Base-by-base conservation (phyloP, 2,888 invertebrate genomes). In the Stenichneumon culpator region DNA sequence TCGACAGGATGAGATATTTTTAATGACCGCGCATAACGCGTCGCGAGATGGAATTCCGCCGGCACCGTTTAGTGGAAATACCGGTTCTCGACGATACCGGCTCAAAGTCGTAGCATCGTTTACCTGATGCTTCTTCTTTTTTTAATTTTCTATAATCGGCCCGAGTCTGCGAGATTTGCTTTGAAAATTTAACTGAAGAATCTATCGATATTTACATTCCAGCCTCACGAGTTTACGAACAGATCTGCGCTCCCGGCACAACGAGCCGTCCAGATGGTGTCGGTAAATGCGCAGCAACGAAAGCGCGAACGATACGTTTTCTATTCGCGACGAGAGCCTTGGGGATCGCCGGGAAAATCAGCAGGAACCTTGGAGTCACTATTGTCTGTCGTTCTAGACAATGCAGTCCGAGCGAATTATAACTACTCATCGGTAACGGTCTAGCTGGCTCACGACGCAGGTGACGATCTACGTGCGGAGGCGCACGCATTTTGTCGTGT, bases 41-140 rank as follows among this genome's bases (percentile, higher is more conserved):
- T 50, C 36, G 28, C 60, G 60, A 50, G 11, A 16, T 16, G 22
- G 22, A 75, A 54, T 70, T 69, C 36, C 22, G n/a, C 11, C 14
- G 9, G n/a, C 16, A 25, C 32, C 50, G 28, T 16, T 28, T 50
- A 39, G 44, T 69, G 60, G 69, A 50, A 69, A 81, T 75, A 81
- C 81, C 69, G 75, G 81, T 81, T 81, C 57, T 28, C 9, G 22
- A 39, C 32, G 3, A 32, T 28, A 47, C 32, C 63, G 11, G 39
- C 39, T 39, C 9, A 39, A 39, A 39, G 39, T 11, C 11, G 39
- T 11, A 39, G 39, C 9, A 39, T 39, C 54, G 54, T 54, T 54
- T 54, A 11, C 19, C 11, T 22, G 39, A 39, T 1, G 2, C 39
- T 39, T 39, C 39, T 39, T 39, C 2, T 11, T 39, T 39, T 39